These are phyloP conservation scores for Celastrina argiolus DNA, from an alignment of 2,888 invertebrate species.

Conservation along the genomic window DNA sequence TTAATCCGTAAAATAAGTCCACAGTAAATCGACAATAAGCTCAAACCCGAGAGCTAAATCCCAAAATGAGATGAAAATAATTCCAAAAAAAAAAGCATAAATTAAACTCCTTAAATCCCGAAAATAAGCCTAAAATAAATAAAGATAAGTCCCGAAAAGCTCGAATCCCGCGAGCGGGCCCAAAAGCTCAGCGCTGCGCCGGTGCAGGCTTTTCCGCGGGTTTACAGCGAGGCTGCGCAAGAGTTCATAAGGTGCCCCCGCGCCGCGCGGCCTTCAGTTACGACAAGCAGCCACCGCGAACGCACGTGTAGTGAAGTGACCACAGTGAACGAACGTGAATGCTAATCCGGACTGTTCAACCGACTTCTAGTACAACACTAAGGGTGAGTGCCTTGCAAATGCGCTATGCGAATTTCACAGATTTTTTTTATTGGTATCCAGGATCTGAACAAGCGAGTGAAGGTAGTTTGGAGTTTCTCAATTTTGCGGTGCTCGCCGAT, in stretches of 20 bases:
- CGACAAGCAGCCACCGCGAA: conserved; percentile 62
- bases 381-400: conserved; percentile 53
- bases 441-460: neutral
- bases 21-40: too few relatives aligned
- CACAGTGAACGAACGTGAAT: conserved; percentile 56
- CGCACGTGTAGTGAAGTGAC: conserved; percentile 48
- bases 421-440: conserved; percentile 55
- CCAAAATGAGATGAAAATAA: too few relatives aligned
- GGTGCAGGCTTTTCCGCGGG: conserved; percentile 27
- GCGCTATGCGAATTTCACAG: conserved; percentile 37
- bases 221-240: conserved; percentile 48
- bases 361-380: conserved; percentile 54
- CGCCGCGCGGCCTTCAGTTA: conserved; percentile 73
- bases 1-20: too few relatives aligned
- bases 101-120: neutral
- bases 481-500: conserved; percentile 39
- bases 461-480: neutral
- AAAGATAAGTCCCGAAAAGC: neutral
- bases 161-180: neutral
- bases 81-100: too few relatives aligned
- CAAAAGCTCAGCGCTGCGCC: neutral
- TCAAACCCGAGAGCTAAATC: too few relatives aligned
- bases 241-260: conserved; percentile 69
- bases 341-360: conserved; percentile 73
- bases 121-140: too few relatives aligned